These are phyloP conservation scores for Drosophila helvetica DNA, from an alignment of 2,888 invertebrate genomes.

Conservation along the genomic window DNA sequence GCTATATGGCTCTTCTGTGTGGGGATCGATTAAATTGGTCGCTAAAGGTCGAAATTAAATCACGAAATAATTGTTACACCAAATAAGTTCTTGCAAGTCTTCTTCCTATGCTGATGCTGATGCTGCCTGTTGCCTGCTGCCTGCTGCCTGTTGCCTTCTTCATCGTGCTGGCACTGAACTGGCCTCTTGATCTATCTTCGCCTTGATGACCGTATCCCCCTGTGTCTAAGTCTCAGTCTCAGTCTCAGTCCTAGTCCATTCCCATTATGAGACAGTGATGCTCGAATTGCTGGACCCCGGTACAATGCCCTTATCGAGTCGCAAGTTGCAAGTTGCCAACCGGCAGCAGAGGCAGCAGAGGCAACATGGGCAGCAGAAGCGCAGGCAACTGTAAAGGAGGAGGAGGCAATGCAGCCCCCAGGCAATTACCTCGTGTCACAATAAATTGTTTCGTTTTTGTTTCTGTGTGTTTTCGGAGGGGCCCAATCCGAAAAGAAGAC, in stretches of 20 bases:
- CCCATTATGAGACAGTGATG: slow-evolving; percentile 31
- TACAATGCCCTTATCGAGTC: slow-evolving; percentile 56
- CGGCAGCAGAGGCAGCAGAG: not conserved
- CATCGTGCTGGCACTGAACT: slow-evolving; percentile 30
- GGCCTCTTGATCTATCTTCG: slow-evolving; percentile 46
- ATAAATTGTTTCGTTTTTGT: slow-evolving; percentile 75
- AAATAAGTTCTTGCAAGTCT: slow-evolving; percentile 72
- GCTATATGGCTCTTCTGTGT: slow-evolving; percentile 39
- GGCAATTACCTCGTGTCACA: slow-evolving; percentile 77
- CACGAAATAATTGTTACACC: slow-evolving; percentile 80
- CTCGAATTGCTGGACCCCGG: slow-evolving; percentile 28
- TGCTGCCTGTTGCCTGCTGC: slow-evolving; percentile 2
- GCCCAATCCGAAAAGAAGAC: not conserved
- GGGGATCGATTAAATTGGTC: slow-evolving; percentile 80
- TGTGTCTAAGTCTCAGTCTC: not conserved
- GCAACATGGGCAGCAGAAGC: slow-evolving; percentile 13
- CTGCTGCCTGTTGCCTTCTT: slow-evolving; percentile 9
- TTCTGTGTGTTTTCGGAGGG: not conserved
- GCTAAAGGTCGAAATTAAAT: slow-evolving; percentile 80
- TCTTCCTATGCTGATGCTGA: slow-evolving; percentile 14
- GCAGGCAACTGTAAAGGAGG: slow-evolving; percentile 17
- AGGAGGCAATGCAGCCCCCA: slow-evolving; percentile 42
- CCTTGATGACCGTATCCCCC: slow-evolving; percentile 42
- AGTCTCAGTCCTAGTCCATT: not conserved
- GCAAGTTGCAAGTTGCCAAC: slow-evolving; percentile 22